A percentile compares a stretch with the other conserved stretches of the same genome.
Conservation (phyloP, 2,113 vertebrate species). For the Phylloscopus whistleri region DNA sequence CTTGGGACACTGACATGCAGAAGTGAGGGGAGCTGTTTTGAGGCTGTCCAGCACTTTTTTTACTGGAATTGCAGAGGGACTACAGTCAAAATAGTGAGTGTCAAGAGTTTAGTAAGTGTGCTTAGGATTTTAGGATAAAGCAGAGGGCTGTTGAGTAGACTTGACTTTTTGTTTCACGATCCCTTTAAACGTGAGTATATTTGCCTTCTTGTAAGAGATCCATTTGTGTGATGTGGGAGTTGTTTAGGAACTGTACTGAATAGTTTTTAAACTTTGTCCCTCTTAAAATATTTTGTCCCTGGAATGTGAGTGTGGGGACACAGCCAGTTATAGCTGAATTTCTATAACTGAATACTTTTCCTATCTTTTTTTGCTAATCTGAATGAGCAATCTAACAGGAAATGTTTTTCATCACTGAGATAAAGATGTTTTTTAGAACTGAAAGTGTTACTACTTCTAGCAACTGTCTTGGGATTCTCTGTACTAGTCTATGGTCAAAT, state of each 20-base stretch:
- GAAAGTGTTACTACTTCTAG: neutral
- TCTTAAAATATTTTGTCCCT: neutral
- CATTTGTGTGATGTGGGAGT: neutral
- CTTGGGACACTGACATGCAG: neutral
- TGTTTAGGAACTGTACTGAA: neutral
- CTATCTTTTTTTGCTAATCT: neutral
- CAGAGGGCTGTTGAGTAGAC: neutral
- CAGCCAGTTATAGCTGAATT: neutral
- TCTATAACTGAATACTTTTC: neutral
- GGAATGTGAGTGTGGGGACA: neutral
- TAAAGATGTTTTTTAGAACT: neutral
- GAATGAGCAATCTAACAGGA: neutral
- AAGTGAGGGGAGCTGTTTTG: neutral
- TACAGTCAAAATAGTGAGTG: neutral
- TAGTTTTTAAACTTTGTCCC: neutral
- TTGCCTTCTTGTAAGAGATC: neutral
- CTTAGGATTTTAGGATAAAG: neutral
- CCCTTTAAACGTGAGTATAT: neutral
- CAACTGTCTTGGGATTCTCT: neutral
- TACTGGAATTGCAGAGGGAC: neutral
- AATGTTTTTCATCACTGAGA: neutral
- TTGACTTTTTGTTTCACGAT: neutral
- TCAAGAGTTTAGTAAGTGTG: neutral
- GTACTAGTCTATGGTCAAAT: neutral
- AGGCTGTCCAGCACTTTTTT: neutral